Conservation (phyloP, 1,140 invertebrate genomes). For the Drosophila watanabei region DNA sequence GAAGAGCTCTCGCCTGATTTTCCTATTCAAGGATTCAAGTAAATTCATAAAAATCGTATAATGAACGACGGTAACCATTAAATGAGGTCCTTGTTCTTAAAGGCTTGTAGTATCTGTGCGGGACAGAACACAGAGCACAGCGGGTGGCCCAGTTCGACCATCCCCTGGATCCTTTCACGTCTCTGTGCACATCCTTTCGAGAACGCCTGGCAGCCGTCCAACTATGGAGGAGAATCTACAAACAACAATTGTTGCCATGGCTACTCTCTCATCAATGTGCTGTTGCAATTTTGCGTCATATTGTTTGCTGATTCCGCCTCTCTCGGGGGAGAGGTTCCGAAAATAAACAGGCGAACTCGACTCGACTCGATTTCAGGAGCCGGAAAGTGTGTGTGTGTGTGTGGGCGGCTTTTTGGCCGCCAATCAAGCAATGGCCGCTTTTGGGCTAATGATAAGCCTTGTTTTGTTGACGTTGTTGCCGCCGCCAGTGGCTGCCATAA, state of each 20-base stretch:
- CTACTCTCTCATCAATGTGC: constrained; percentile 47
- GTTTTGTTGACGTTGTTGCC: constrained; percentile 56
- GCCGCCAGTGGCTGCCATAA: constrained; percentile 51
- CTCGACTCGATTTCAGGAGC: constrained; percentile 16
- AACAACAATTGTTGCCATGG: constrained; percentile 54
- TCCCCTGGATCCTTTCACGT: too few relatives aligned
- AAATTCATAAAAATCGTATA: background rate
- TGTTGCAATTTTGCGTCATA: constrained; percentile 76
- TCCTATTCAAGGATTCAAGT: background rate
- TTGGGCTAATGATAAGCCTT: constrained; percentile 80
- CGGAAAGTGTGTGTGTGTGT: background rate
- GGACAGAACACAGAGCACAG: constrained; percentile 27
- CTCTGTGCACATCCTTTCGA: constrained; percentile 10
- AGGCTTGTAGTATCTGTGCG: constrained; percentile 21
- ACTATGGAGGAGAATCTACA: constrained; percentile 43
- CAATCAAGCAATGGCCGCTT: constrained; percentile 71
- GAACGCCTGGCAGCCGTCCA: constrained; percentile 68
- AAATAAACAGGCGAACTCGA: constrained; percentile 59
- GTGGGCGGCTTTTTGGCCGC: constrained; percentile 20
- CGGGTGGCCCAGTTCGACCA: background rate
- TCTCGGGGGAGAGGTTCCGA: constrained; percentile 50
- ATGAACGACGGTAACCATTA: background rate
- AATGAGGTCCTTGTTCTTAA: constrained; percentile 44
- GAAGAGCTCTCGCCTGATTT: constrained; percentile 5
- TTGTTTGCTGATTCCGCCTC: constrained; percentile 77